phyloP scores from a whole-genome alignment of 2,113 vertebrate species.

The Pituophis catenifer region DNA sequence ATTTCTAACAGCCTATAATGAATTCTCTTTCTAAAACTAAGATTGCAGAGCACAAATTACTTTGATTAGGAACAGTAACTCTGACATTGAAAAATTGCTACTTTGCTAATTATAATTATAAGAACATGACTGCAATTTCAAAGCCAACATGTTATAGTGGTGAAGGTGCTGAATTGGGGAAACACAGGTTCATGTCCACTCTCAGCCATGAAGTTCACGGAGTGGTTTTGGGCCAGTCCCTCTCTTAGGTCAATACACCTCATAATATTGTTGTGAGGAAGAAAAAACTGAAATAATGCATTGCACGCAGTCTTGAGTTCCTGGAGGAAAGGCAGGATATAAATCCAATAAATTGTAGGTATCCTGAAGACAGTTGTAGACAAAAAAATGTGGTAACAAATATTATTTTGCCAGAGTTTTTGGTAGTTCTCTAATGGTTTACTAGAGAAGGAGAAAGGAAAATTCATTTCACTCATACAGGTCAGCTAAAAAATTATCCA shows the following conservation, averaged over 20 bases:
- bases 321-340: neutral
- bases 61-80: neutral
- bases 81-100: neutral
- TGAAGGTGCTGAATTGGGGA: neutral
- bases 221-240: neutral
- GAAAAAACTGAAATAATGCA: neutral
- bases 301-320: neutral
- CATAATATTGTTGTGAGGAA: neutral
- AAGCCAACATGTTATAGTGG: neutral
- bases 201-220: neutral
- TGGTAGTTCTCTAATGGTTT: neutral
- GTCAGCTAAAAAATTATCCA: constrained; percentile 45
- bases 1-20: neutral
- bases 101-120: neutral
- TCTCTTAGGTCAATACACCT: neutral
- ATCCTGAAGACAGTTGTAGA: neutral
- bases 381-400: neutral
- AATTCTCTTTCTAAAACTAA: neutral
- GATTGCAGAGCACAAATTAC: neutral
- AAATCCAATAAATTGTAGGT: neutral
- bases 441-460: neutral
- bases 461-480: constrained; percentile 2
- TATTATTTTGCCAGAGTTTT: neutral
- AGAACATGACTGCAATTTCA: neutral
- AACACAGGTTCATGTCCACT: neutral